Evolutionary conservation across 2,888 invertebrate species (phyloP).

Genomic region (Aphidoletes aphidimyza): DNA sequence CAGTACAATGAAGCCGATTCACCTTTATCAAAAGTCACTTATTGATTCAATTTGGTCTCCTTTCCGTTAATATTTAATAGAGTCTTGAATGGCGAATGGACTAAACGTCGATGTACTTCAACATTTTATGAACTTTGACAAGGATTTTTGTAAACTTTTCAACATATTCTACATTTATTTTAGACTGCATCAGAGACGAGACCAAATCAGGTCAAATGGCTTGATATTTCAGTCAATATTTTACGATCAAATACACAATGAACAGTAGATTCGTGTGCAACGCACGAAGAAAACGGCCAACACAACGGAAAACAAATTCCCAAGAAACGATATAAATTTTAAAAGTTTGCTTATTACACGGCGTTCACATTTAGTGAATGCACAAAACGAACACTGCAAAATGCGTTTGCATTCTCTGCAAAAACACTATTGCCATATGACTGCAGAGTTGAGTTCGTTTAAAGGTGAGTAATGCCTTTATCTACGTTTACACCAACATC

Average conservation of each 20-base stretch:
- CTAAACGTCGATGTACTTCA: not conserved
- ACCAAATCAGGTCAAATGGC: conserved; percentile 23
- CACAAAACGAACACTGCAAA: not conserved
- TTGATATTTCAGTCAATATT: conserved; percentile 27
- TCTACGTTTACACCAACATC: not conserved
- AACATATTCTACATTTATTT: not conserved
- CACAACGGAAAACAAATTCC: not conserved
- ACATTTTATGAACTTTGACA: not conserved
- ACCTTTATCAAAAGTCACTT: conserved; percentile 27
- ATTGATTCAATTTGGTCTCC: conserved; percentile 32
- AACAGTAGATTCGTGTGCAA: not conserved
- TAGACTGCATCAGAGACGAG: not conserved
- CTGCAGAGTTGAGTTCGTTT: not conserved
- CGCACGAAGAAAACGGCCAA: not conserved
- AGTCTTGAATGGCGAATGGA: not conserved
- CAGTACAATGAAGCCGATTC: not conserved
- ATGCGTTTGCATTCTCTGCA: not conserved
- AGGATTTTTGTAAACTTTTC: not conserved
- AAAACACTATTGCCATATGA: not conserved
- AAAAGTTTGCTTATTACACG: conserved; percentile 24
- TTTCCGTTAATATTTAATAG: conserved; percentile 8
- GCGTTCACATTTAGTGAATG: not conserved
- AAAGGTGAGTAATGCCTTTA: not conserved
- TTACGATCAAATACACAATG: not conserved
- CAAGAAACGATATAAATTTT: conserved; percentile 45